Evolutionary conservation across 2,888 invertebrate genomes (phyloP), one percentile per base, ranked within the genome.

Genomic region (Drosophila birchii): DNA sequence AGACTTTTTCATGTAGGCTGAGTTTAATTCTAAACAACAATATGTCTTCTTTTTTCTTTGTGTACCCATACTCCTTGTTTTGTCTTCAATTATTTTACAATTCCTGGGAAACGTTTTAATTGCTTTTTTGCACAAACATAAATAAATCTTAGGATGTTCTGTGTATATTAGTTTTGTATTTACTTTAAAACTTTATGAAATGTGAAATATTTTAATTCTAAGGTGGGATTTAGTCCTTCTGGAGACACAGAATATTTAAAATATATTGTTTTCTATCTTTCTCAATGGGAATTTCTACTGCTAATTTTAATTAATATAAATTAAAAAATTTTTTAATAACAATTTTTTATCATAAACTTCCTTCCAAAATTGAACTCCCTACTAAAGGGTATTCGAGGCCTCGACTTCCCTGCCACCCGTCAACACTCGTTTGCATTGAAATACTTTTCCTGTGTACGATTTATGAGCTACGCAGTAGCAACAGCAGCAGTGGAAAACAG

Each of bases 11-110:
- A 55, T 41, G 68, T 68, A 67, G 69, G 67, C 57, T 16, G 47
- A 54, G 45, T 53, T 66, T 47, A 43, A 64, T 64, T 64, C n/a
- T 34, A 45, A 60, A 26, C 53, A 67, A 67, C 44, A 63, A 41
- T 63, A 53, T 66, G 29, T 62, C 67, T 38, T 36, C 45, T 20
- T 18, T 39, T 29, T 26, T 34, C 14, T 36, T 34, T 34, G 11
- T 34, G 32, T 29, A 20, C 26, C 7, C 45, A 20, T 26, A 32
- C 63, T 51, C 51, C 20, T 23, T 11, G 38, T 23, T 36, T 61
- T 41, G 20, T 26, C 59, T 29, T 11, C 41, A 71, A 81, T 75
- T 76, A 76, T 78, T 75, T 82, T 29, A 38, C 16, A 29, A 18
- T 29, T 53, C 23, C 26, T 29, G 11, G 14, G 16, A 36, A 53